Evolutionary conservation across 2,113 vertebrate species (phyloP), one percentile per base, ranked within the genome.

Genomic region (Nothoprocta pentlandii): DNA sequence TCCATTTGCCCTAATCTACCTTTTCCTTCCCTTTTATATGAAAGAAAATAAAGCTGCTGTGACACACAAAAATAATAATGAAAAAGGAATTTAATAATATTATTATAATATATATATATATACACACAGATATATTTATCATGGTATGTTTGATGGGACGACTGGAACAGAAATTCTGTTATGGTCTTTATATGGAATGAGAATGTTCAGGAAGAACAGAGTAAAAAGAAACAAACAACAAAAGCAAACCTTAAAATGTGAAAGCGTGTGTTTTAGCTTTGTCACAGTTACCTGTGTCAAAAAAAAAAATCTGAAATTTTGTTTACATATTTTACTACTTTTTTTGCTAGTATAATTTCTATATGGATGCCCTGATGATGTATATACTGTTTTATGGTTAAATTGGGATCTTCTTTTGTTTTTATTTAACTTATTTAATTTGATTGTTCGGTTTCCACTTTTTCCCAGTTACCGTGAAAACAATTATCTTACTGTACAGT

Each of bases 321-420:
- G 98, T 99, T 99, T 99, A 99, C 99, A 99, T 99, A 98, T 99
- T 99, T 99, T 98, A 98, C 97, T 98, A 98, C 98, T 97, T 98
- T 98, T 97, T 98, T 98, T 99, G 97, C 98, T 98, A 98, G 97
- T 98, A 98, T 98, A 98, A 98, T 98, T 98, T 98, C 98, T 98
- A 97, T 98, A 97, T 98, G 97, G 97, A 97, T 98, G 97, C 96
- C 76, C 85, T 97, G 78, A 97, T 73, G 83, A 89, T 99, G 97
- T 98, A 98, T 97, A 98, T 98, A 98, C 97, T 93, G 97, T 92
- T 97, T 98, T 97, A 78, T 97, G 96, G 90, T 95, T 96, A 93
- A 97, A 97, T 87, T 97, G 83, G 94, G 95, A 93, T 94, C 92
- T 87, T 90, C 80, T 97, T 97, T 90, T 80, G 71, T 2, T 98